Base-by-base conservation (phyloP, 1,140 invertebrate genomes). In the Melipona quadrifasciata region DNA sequence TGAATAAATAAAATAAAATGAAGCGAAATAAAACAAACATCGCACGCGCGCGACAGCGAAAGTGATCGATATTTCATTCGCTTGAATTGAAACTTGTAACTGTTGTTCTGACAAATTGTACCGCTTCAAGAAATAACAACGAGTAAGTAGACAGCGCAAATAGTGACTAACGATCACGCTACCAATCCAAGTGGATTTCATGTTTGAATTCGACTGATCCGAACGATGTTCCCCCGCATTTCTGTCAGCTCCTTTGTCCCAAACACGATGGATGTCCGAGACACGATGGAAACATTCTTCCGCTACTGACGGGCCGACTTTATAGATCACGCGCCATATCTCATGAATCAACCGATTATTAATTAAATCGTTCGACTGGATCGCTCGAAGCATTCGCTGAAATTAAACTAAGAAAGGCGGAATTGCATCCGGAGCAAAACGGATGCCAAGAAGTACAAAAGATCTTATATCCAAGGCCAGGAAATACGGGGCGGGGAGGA, bases 361-460 rank as follows among this genome's bases (percentile, higher is more conserved):
- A 77, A 77, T 64, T 77, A 64, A 77, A 64, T 77, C 57, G 61
- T 64, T 39, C 8, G 21, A 47, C 58, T 64, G 47, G 34, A 73
- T 82, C 10, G 17, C 16, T 39, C 57, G 53, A 31, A 64, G n/a
- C 57, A 34, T 75, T 77, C 14, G 57, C 27, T 34, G 34, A 21
- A 77, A 82, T 70, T 77, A 31, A 78, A 75, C 34, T 8, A 14
- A 47, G 31, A 51, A 21, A 51, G 51, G 5, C 14, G 14, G 65
- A 77, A 83, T 83, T 78, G 55, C 31, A 76, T 34, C 39, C 65
- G 55, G 73, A 21, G 80, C n/a, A 57, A 68, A 82, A 82, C 51
- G 70, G 31, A 81, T 73, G 78, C 68, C 68, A 53, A 34, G 34
- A 68, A 61, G 27, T 64, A 39, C 21, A 55, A 58, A 68, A 80